Base-by-base conservation (phyloP, 2,888 invertebrate genomes). In the Orthosia gothica region DNA sequence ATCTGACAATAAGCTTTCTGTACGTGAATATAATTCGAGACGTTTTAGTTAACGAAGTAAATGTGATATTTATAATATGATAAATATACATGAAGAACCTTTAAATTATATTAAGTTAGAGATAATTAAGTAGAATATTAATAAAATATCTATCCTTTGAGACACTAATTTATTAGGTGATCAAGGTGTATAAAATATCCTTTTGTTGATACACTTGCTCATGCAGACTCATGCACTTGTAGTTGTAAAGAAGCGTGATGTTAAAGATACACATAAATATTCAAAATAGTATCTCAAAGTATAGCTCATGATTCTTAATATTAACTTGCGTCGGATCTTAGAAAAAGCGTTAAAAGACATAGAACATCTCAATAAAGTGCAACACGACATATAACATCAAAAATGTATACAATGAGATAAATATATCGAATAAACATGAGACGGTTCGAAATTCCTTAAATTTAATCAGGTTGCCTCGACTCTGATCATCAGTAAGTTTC, bases 381-480 rank as follows among this genome's bases (percentile, higher is more conserved):
- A 87, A 90, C 89, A 92, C 89, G 88, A 87, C 88, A 90, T 86
- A 86, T 83, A 91, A 89, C 87, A 90, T 87, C 75, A 79, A 91
- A 86, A 85, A 84, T 82, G 55, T 79, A 65, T 80, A 80, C 52
- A 84, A 61, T 79, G 64, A 78, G 61, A 76, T 61, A 74, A 77
- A 76, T 80, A 65, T 74, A 82, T 70, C 67, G 67, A 70, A 50
- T 70, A 80, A 74, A 79, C 76, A 83, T 82, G 81, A 89, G 85
- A 91, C 83, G 82, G 88, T 86, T 86, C 69, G 74, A 77, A 82
- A 87, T 81, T 81, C 75, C 88, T 92, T 93, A 93, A 90, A 54
- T 62, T 80, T 91, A 92, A 91, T 94, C 94, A 95, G 95, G 95
- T 95, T 94, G 23, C 82, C 84, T 89, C 70, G 95, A 95, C 95